Base-by-base conservation (phyloP, 2,888 invertebrate genomes). In the Conistra vaccinii region DNA sequence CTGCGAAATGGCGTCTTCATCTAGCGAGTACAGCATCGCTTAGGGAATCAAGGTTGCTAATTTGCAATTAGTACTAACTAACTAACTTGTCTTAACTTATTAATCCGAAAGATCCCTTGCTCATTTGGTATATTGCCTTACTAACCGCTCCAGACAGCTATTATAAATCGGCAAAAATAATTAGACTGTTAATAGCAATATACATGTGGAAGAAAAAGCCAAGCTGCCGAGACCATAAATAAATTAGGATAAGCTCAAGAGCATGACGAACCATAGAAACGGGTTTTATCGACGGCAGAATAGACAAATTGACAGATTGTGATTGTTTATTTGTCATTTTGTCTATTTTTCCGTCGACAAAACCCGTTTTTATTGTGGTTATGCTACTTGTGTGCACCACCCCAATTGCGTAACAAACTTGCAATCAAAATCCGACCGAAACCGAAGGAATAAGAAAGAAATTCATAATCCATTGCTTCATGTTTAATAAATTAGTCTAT, bases 1-100 rank as follows among this genome's bases (percentile, higher is more conserved):
- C 14, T 63, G 35, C 5, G 6, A 20, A 71, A 53, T 51, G 60
- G 7, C 10, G 53, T 76, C 26, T 79, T 71, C 17, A 42, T 58
- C 14, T 55, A 12, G 32, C 26, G 1, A 14, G n/a, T 58, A 55
- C 53, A n/a, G 29, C 9, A 45, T 42, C 26, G 23, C 23, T 55
- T 58, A n/a, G 75, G 60, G 9, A 29, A 20, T 39, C 20, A 53
- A 10, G 39, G 12, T 39, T 51, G 29, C 20, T 58, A 29, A 51
- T 29, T 51, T 29, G 20, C 9, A 61, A 62, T 62, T n/a, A 48
- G 48, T 23, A 57, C 17, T 26, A 35, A 45, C 2, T 42, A 14
- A 42, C 32, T 73, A 26, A 55, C 23, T 39, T 42, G 51, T 53
- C 5, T 32, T 66, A 29, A 67, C 6, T 35, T 35, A 45, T n/a